phyloP scores from a whole-genome alignment of 2,888 invertebrate species.

The Polymixis lichenea region DNA sequence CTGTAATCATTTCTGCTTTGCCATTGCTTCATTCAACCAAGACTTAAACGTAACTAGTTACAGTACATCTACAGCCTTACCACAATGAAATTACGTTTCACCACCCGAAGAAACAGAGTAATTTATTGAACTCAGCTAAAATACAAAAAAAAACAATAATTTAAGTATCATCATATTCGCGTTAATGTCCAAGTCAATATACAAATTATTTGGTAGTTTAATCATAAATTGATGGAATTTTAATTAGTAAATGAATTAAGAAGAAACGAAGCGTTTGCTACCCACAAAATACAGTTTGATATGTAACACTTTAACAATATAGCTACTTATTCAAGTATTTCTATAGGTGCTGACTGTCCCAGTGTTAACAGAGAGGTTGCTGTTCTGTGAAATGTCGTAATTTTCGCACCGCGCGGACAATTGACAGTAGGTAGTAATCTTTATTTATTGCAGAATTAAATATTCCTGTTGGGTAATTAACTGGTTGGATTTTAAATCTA shows the following conservation, averaged over 20 bases:
- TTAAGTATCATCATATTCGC: background rate
- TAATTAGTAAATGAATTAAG: background rate
- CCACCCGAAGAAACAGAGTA: background rate
- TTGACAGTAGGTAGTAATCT: constrained; percentile 7
- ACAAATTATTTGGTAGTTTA: background rate
- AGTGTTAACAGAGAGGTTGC: constrained; percentile 20
- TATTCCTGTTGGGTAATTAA: constrained; percentile 19
- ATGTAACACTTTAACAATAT: background rate
- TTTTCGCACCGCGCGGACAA: constrained; percentile 18
- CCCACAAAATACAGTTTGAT: background rate
- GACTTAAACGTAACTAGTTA: background rate
- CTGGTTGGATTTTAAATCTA: background rate
- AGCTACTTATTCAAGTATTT: background rate
- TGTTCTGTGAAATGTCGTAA: constrained; percentile 36
- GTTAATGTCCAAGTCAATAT: constrained; percentile 7
- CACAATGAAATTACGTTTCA: background rate
- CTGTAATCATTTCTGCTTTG: constrained; percentile 1
- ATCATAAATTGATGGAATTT: background rate
- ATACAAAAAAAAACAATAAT: background rate
- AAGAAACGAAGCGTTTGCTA: background rate
- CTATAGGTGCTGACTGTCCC: background rate
- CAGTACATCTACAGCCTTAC: background rate
- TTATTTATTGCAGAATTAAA: background rate
- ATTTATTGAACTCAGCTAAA: background rate
- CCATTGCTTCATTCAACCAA: background rate